Evolutionary conservation across 2,888 invertebrate genomes (phyloP), one percentile per base, ranked within the genome.

Genomic region (Charanyca ferruginea): DNA sequence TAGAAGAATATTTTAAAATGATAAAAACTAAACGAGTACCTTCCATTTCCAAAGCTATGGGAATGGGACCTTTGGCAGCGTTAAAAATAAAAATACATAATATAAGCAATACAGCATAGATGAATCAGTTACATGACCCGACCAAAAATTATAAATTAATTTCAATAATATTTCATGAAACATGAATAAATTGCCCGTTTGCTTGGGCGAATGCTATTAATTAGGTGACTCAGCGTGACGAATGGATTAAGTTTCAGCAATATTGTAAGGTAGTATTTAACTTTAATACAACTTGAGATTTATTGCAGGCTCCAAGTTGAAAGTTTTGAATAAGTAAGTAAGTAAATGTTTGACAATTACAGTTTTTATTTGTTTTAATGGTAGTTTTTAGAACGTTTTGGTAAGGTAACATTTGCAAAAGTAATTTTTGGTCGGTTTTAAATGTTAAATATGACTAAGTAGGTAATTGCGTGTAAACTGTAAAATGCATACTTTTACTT

Each of bases 21-120:
- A 83, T 84, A 86, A 18, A 82, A 86, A 85, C 86, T 87, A 88
- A 82, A 84, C 66, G 57, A 79, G 85, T 96, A 96, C 95, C 95
- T 95, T 93, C 94, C 95, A 93, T 92, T 95, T 95, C 95, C 95
- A 94, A 94, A 95, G 89, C 94, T 95, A 93, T 94, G 93, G 92
- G 95, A 95, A 94, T 95, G 95, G 90, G 95, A 95, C 95, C 95
- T 94, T 83, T 91, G 92, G 95, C 95, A 94, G 95, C 95, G 87
- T 92, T 88, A 85, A 91, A 93, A 92, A 90, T 91, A 91, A 91
- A 92, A 86, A 90, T 89, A 91, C 83, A 88, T 90, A 86, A 88
- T 90, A 86, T 92, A 93, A 93, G 93, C 93, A 78, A 87, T 87
- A 86, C 82, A 89, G 90, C 87, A 83, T 75, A 81, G 77, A 83